Base-by-base conservation (phyloP, 2,113 vertebrate species). In the Scytalopus superciliaris region DNA sequence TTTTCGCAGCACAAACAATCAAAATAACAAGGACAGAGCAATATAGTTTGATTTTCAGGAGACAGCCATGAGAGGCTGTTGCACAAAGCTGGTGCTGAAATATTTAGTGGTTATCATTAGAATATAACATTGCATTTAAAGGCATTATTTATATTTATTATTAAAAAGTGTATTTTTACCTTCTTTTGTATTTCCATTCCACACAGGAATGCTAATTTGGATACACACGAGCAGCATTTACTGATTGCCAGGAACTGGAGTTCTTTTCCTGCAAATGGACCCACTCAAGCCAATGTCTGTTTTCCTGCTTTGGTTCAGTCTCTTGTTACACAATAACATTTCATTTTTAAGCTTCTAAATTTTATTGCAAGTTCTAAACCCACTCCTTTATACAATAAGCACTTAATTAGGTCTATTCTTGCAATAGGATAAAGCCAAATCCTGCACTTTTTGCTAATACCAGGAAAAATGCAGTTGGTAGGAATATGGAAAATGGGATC, bases 351-450 rank as follows among this genome's bases (percentile, higher is more conserved):
- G 82, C 87, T 88, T 70, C 87, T 90, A 31, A 30, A 72, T 84
- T 81, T 88, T 83, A 69, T 59, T 84, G 77, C 69, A 75, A 68
- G 57, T 75, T 84, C 89, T 83, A 75, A 93, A 90, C 17, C n/a
- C n/a, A 16, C 40, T 89, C n/a, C 40, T 76, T 92, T 87, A 64
- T 49, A 79, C 69, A 85, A 79, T 64, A 79, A 84, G 69, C 73
- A 69, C 39, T 93, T 93, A 79, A 94, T 93, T 90, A 90, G 50
- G 60, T 72, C 75, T 91, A 3, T 70, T 81, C 57, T 80, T 93
- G 47, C 91, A 70, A 74, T 0, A 67, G 68, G 73, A 81, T 81
- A 56, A 94, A 94, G 55, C 55, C 84, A 85, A 91, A 85, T 86
- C 67, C 78, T 84, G 91, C 57, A 60, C 15, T 19, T 82, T 89